Conservation (phyloP, 1,140 invertebrate genomes). For the Araneus ventricosus region DNA sequence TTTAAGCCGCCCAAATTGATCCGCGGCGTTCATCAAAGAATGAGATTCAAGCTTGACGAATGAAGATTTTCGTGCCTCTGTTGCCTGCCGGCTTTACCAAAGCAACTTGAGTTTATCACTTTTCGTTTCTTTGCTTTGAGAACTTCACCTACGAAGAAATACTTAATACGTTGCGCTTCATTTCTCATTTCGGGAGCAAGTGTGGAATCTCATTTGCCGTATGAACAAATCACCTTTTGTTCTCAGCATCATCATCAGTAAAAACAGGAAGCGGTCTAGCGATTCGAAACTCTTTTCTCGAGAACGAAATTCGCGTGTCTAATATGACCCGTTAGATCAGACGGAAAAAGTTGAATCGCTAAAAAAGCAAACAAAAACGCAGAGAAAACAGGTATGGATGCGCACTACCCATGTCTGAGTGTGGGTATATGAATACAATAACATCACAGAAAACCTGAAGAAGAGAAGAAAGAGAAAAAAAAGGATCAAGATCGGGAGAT, state of each 20-base stretch:
- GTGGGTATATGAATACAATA: constrained; percentile 17
- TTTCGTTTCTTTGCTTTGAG: neutral
- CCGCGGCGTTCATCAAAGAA: too few species aligned
- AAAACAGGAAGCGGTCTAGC: neutral
- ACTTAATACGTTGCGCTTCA: constrained; percentile 17
- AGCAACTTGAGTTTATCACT: too few species aligned
- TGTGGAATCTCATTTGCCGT: neutral
- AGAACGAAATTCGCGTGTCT: neutral
- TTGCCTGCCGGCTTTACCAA: too few species aligned
- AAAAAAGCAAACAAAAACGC: neutral
- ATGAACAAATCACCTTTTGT: neutral
- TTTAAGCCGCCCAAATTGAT: too few species aligned
- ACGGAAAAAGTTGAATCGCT: constrained; percentile 31
- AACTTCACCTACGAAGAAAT: neutral
- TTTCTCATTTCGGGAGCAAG: neutral
- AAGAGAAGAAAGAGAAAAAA: neutral
- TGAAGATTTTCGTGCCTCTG: too few species aligned
- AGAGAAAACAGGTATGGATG: neutral
- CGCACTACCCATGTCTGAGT: neutral
- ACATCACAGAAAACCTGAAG: neutral
- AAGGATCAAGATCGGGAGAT: neutral
- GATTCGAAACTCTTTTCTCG: neutral
- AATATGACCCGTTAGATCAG: constrained; percentile 42
- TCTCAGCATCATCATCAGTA: neutral
- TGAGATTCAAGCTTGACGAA: too few species aligned